Evolutionary conservation across 2,888 invertebrate genomes (phyloP).

Genomic region (Didymodactylos carnosus): DNA sequence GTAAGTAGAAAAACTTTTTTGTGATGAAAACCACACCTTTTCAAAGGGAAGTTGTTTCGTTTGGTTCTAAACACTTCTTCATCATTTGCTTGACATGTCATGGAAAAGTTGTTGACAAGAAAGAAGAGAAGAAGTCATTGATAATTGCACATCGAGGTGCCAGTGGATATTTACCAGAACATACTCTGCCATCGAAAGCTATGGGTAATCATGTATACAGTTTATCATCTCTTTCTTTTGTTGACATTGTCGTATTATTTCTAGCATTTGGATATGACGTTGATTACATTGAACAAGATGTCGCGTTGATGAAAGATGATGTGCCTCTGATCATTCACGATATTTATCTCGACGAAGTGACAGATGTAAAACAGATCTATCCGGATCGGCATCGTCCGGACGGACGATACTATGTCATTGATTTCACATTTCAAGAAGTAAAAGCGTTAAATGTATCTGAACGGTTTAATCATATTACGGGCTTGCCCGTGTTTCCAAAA

Average conservation of each 20-base stretch:
- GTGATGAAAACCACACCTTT: no score
- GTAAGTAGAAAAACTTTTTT: no score
- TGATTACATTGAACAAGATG: constrained; percentile 94
- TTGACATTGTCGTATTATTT: neutral
- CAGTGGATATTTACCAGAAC: constrained; percentile 11
- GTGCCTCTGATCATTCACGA: constrained; percentile 33
- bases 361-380: constrained; percentile 11
- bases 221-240: no score
- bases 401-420: constrained; percentile 13
- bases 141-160: constrained; percentile 14
- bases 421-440: constrained; percentile 11
- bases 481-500: neutral
- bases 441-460: constrained; percentile 4
- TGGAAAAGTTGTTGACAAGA: no score
- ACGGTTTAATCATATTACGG: neutral
- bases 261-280: constrained; percentile 46
- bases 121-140: no score
- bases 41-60: no score
- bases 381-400: constrained; percentile 3
- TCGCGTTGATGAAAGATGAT: constrained; percentile 81
- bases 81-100: no score
- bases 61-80: no score
- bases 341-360: constrained; percentile 13
- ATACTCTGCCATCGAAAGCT: constrained; percentile 8
- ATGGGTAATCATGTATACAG: no score